A percentile compares a stretch with the other conserved stretches of the same genome.
phyloP scores from a whole-genome alignment of 1,140 invertebrate genomes.

The Ips typographus region DNA sequence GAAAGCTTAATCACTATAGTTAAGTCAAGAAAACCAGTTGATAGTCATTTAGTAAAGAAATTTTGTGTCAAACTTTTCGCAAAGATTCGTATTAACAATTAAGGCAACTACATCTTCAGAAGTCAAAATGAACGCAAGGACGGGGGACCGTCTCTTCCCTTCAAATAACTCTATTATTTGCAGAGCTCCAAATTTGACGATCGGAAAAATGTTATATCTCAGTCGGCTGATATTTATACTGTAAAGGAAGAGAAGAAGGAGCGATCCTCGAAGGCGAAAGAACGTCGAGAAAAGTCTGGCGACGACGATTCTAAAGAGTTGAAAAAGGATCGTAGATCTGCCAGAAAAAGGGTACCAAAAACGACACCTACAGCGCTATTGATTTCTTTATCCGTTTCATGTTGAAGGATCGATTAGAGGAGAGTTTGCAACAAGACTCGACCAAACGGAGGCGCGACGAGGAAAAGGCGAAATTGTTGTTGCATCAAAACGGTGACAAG shows the following conservation, averaged over 20 bases:
- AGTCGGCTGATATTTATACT: conserved; percentile 42
- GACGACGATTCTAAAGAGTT: conserved; percentile 68
- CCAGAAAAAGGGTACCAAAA: conserved; percentile 66
- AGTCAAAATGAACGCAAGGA: no score
- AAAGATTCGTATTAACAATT: no score
- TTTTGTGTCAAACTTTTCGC: no score
- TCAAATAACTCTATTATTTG: conserved; percentile 22
- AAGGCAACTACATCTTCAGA: no score
- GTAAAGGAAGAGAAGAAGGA: conserved; percentile 65
- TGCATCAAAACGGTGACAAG: conserved; percentile 61
- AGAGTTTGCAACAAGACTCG: conserved; percentile 59
- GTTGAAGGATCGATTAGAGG: conserved; percentile 67
- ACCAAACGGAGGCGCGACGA: conserved; percentile 74
- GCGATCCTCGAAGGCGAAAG: conserved; percentile 65
- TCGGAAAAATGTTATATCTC: conserved; percentile 50
- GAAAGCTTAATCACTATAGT: no score
- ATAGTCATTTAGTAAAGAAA: no score
- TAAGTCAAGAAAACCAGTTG: no score
- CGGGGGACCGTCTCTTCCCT: no score
- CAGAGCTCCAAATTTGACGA: conserved; percentile 59
- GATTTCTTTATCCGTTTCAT: neutral
- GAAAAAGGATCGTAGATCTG: conserved; percentile 73
- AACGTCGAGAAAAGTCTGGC: conserved; percentile 56
- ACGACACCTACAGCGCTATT: neutral
- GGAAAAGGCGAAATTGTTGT: conserved; percentile 58